These are phyloP conservation scores for Sisyra nigra DNA, from an alignment of 2,888 invertebrate species.

Conservation along the genomic window DNA sequence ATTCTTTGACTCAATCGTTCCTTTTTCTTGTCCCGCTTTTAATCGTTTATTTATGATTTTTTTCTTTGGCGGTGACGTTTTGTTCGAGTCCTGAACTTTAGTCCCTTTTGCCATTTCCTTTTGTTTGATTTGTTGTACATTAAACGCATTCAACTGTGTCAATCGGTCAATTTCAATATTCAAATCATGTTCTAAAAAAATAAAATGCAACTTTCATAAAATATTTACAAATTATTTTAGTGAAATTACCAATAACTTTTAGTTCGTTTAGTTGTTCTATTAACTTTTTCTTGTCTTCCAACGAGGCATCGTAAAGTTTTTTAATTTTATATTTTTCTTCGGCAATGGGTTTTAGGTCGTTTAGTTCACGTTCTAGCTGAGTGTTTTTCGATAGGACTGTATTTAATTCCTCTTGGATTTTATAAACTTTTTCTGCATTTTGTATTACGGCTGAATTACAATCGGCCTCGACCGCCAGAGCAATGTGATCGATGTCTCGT, in stretches of 20 bases:
- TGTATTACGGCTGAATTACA: constrained; percentile 51
- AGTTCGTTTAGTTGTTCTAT: constrained; percentile 39
- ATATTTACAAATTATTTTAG: background rate
- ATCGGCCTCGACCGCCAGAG: constrained; percentile 58
- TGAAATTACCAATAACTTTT: constrained; percentile 36
- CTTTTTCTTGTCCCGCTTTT: no score
- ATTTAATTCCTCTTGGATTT: constrained; percentile 30
- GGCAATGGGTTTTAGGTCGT: constrained; percentile 25
- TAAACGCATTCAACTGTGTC: constrained; percentile 25
- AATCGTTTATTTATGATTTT: no score
- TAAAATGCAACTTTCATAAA: background rate
- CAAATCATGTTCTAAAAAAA: constrained; percentile 16
- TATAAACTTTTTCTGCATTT: constrained; percentile 33
- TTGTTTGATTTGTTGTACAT: constrained; percentile 21
- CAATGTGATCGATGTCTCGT: constrained; percentile 54
- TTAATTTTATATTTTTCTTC: constrained; percentile 42
- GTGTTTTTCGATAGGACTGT: constrained; percentile 29
- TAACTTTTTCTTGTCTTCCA: constrained; percentile 37
- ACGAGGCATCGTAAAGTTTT: constrained; percentile 32
- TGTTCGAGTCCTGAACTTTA: no score
- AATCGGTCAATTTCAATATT: constrained; percentile 34
- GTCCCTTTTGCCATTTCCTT: no score
- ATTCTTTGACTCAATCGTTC: no score
- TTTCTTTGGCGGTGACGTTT: no score
- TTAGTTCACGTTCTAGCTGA: constrained; percentile 29